Evolutionary conservation across 2,888 invertebrate species (phyloP).

Genomic region (Epinotia nisella): DNA sequence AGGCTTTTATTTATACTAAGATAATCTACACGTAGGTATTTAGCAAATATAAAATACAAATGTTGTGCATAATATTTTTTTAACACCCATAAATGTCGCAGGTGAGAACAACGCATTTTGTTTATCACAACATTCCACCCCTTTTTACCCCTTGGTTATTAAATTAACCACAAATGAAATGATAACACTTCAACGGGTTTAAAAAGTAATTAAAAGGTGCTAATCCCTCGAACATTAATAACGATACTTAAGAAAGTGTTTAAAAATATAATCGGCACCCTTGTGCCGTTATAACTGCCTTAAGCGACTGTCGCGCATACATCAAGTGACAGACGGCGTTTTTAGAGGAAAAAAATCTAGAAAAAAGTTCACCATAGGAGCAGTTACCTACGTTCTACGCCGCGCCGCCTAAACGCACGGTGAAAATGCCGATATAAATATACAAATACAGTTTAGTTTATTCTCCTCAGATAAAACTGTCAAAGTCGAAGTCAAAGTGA

Average conservation of each 20-base stretch:
- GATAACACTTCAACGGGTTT: slow-evolving; percentile 38
- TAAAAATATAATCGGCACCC: slow-evolving; percentile 44
- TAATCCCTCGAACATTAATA: slow-evolving; percentile 40
- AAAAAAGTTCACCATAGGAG: slow-evolving; percentile 25
- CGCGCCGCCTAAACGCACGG: neutral
- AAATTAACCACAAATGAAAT: slow-evolving; percentile 11
- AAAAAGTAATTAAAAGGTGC: slow-evolving; percentile 38
- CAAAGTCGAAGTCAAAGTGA: too few species aligned
- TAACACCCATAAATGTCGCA: neutral
- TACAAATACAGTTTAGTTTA: neutral
- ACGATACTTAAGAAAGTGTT: slow-evolving; percentile 43
- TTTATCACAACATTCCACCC: neutral
- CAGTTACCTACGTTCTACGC: slow-evolving; percentile 25
- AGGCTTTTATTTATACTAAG: too few species aligned
- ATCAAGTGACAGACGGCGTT: slow-evolving; percentile 34
- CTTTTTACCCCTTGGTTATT: slow-evolving; percentile 8
- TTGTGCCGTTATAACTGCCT: slow-evolving; percentile 27
- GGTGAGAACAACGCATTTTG: neutral
- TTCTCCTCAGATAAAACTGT: neutral
- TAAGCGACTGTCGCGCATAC: slow-evolving; percentile 20
- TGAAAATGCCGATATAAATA: neutral
- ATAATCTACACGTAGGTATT: too few species aligned
- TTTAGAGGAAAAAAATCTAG: slow-evolving; percentile 28
- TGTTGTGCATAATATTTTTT: neutral
- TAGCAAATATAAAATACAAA: neutral